These are phyloP conservation scores for Clostera curtula DNA, from an alignment of 2,888 invertebrate genomes.

Conservation along the genomic window DNA sequence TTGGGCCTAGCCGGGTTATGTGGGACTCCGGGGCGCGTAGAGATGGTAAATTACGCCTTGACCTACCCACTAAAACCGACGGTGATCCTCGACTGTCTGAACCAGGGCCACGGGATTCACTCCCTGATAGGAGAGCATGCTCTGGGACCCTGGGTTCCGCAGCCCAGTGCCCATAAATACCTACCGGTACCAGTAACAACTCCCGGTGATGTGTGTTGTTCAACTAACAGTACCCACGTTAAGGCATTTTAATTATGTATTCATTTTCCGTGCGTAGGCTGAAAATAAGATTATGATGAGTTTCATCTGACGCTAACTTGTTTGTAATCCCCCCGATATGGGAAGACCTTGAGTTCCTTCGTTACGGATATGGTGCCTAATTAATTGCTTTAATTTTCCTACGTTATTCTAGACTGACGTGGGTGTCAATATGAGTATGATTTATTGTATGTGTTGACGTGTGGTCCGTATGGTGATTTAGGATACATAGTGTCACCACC, in stretches of 20 bases:
- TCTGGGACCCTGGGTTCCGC: no score
- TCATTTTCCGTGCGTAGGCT: conserved; percentile 55
- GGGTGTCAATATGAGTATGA: conserved; percentile 44
- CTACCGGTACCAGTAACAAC: no score
- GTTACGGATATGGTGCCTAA: conserved; percentile 60
- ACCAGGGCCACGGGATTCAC: no score
- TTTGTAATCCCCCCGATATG: conserved; percentile 65
- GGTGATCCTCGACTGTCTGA: no score
- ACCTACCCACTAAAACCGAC: no score
- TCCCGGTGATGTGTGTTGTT: not conserved
- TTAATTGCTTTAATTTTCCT: conserved; percentile 67
- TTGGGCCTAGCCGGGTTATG: no score
- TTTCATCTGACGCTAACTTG: conserved; percentile 58
- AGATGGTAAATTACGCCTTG: no score
- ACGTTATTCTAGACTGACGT: conserved; percentile 50
- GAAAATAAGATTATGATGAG: conserved; percentile 64
- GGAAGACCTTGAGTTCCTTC: conserved; percentile 58
- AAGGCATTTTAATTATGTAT: conserved; percentile 28
- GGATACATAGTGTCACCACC: no score
- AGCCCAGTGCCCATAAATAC: no score
- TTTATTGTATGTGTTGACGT: conserved; percentile 19
- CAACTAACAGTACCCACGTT: no score
- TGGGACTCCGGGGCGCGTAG: no score
- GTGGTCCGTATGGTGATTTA: conserved; percentile 15
- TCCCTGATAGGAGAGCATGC: no score